These are phyloP conservation scores for Trichomycterus rosablanca DNA, from an alignment of 2,113 vertebrate species.

Conservation along the genomic window DNA sequence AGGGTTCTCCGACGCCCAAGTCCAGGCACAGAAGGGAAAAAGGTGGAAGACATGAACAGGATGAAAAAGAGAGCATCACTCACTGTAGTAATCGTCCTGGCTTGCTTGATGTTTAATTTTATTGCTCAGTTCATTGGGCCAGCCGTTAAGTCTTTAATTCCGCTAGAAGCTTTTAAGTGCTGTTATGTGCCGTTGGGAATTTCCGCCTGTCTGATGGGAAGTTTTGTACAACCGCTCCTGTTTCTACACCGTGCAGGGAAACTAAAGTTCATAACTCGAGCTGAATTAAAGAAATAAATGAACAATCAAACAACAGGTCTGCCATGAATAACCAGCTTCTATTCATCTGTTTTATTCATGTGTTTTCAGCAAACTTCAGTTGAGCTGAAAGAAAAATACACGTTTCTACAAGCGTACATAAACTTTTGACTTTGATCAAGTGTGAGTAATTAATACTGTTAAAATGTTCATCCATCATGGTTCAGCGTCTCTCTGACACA, in stretches of 20 bases:
- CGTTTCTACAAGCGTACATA: no score
- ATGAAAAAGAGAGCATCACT: neutral
- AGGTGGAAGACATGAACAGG: neutral
- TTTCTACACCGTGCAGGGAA: neutral
- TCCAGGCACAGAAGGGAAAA: neutral
- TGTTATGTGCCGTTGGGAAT: neutral
- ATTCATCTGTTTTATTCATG: no score
- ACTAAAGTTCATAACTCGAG: neutral
- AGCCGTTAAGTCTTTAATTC: neutral
- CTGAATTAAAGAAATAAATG: no score
- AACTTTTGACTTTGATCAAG: no score
- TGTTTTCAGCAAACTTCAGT: no score
- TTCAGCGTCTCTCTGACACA: no score
- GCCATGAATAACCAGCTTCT: no score
- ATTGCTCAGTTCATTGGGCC: neutral
- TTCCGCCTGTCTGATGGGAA: neutral
- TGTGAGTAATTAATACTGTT: no score
- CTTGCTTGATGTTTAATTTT: neutral
- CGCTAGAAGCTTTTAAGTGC: neutral
- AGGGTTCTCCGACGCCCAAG: no score
- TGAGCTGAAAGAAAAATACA: no score
- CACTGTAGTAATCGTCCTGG: neutral
- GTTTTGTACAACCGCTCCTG: conserved; percentile 9
- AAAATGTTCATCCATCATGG: no score
- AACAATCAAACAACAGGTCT: no score